Evolutionary conservation across 2,797 vertebrate species (phyloP), one percentile per base, ranked within the genome.

Genomic region (Heteromormyrus szaboi): DNA sequence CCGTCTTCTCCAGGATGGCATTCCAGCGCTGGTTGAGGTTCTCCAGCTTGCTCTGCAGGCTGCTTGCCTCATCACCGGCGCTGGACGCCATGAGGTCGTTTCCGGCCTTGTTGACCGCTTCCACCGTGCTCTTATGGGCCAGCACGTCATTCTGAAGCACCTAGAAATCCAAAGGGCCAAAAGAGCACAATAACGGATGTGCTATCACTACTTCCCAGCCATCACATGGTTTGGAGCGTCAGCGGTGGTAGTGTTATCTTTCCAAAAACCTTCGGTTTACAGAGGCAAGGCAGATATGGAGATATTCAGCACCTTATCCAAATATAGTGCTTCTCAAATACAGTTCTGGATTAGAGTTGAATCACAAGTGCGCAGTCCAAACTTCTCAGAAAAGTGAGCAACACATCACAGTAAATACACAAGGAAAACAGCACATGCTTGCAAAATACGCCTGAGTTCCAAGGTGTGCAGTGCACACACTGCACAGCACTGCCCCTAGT

Each of bases 61-160:
- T 95, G 53, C 96, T 97, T n/a, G 98, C 98, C 95, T 99, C 98
- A 93, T 99, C 98, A 93, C 98, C 98, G 12, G 97, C 97, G 44
- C 96, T 99, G 65, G 97, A 99, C 89, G 96, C 95, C 86, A 99
- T 96, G 89, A 99, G 94, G 59, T 99, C 97, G 90, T 94, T 96
- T 89, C 99, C 99, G 8, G 98, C 99, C 93, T 97, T 98, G 89
- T 97, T 98, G 90, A 99, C 98, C 0, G 97, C 96, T 94, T 99
- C 97, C 68, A 99, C 96, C 0, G 98, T 99, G 4, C 97, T 95
- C 92, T 98, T 97, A 90, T 99, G 99, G 90, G 99, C 98, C 89
- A 99, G 93, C 85, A 99, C 98, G 48, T 99, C 99, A 87, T 98
- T 98, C 92, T 99, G 97, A 22, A 99, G 97, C 72, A 99, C 97